Conservation (phyloP, 2,797 vertebrate genomes). For the Tragelaphus eurycerus region DNA sequence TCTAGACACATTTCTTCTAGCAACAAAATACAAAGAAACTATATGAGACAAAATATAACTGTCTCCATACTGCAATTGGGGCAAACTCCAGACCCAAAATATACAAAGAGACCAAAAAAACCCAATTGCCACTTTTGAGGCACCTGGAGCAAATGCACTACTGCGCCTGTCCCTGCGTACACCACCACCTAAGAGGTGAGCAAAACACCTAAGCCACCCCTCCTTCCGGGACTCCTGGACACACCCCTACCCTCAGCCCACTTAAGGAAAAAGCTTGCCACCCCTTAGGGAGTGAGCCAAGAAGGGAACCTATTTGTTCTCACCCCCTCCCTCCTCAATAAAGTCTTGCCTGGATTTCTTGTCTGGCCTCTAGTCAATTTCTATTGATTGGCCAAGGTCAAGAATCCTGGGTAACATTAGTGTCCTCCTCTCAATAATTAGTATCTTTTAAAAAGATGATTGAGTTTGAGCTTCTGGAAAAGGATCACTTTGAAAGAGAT, state of each 20-base stretch:
- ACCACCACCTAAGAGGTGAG: background rate
- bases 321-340: background rate
- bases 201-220: background rate
- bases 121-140: background rate
- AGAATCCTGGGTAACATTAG: background rate
- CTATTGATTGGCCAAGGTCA: background rate
- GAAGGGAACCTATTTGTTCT: background rate
- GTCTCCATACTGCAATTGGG: background rate
- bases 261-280: background rate
- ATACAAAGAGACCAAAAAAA: background rate
- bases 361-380: background rate
- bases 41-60: background rate
- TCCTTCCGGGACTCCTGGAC: background rate
- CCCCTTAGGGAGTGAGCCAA: background rate
- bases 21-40: background rate
- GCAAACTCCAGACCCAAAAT: background rate
- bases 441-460: background rate
- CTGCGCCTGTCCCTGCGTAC: accelerated
- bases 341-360: background rate
- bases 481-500: too few relatives aligned
- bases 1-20: background rate
- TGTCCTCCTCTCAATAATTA: background rate
- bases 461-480: background rate
- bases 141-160: background rate
- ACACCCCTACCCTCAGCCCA: background rate